phyloP scores from a whole-genome alignment of 2,888 invertebrate genomes.

The Agonopterix subpropinquella region DNA sequence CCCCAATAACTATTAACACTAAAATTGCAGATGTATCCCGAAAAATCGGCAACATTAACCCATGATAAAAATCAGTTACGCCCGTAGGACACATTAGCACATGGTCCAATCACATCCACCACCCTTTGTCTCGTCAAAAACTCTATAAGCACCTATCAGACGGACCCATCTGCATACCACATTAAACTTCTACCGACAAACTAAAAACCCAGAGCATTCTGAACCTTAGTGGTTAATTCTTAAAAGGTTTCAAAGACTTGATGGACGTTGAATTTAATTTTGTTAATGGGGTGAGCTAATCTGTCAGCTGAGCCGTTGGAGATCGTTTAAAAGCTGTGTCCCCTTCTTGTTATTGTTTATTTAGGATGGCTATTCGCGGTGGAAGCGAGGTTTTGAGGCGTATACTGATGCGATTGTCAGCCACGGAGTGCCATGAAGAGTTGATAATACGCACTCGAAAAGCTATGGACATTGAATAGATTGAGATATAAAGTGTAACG shows the following conservation, averaged over 20 bases:
- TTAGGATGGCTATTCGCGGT: constrained; percentile 69
- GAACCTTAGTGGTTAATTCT: background rate
- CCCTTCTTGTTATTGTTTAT: constrained; percentile 69
- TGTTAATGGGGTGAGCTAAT: constrained; percentile 62
- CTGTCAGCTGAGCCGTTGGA: constrained; percentile 70
- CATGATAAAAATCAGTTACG: constrained; percentile 25
- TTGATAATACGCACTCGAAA: constrained; percentile 34
- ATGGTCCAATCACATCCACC: constrained; percentile 46
- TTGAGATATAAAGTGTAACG: background rate
- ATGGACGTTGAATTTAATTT: constrained; percentile 20
- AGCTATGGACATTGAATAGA: constrained; percentile 8
- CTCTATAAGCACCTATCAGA: constrained; percentile 63
- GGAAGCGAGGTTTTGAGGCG: constrained; percentile 67
- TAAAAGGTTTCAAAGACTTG: constrained; percentile 11
- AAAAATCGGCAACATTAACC: background rate
- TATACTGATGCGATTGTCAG: constrained; percentile 67
- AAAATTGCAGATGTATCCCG: background rate
- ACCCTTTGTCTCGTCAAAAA: constrained; percentile 58
- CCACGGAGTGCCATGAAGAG: constrained; percentile 46
- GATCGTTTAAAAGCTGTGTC: constrained; percentile 70
- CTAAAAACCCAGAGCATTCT: background rate
- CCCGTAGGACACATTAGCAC: constrained; percentile 49
- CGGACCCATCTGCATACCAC: constrained; percentile 43
- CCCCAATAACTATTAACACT: background rate
- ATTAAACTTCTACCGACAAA: constrained; percentile 3